Base-by-base conservation (phyloP, 2,113 vertebrate species). In the Labeo catla region DNA sequence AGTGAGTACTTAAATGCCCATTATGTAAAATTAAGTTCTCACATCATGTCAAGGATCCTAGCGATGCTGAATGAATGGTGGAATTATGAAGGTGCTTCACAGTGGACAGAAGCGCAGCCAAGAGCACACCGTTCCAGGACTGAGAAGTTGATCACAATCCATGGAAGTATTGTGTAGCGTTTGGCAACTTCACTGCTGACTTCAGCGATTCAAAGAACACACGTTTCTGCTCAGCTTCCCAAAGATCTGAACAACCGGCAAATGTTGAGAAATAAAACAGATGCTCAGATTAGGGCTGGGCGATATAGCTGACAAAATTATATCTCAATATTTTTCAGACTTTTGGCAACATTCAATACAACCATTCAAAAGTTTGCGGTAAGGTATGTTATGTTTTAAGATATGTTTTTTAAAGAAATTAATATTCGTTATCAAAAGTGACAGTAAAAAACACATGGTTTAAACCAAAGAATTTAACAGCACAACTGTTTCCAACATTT, bases 21-120 rank as follows among this genome's bases (percentile, higher is more conserved):
- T 84, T 73, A 81, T 45, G 83, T 85, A 72, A 89, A 87, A 87
- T 81, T 15, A 76, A 76, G 74, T 79, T 81, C 85, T 70, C 81
- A 76, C 70, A 80, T 84, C n/a, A 8, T 79, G 77, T 85, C 57
- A 85, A 70, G 84, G 57, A 81, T 66, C 15, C 77, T 8, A 45
- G 47, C 28, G 52, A 13, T 66, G 50, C 36, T 49, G 19, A 47
- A 28, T 61, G 45, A 84, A 72, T 28, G 28, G 49, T 54, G 76
- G 57, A 81, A 81, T 54, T 79, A 81, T 74, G 76, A 84, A 45
- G 76, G 66, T 21, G 82, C 16, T 61, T 81, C 45, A 28, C 3
- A 23, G 16, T 39, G 15, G 52, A 80, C 65, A 74, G 54, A 59
- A 68, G 34, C 15, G 8, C 80, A 36, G 80, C 80, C 80, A 68